phyloP scores from a whole-genome alignment of 2,888 invertebrate species.

The Cyclophora albipunctata region DNA sequence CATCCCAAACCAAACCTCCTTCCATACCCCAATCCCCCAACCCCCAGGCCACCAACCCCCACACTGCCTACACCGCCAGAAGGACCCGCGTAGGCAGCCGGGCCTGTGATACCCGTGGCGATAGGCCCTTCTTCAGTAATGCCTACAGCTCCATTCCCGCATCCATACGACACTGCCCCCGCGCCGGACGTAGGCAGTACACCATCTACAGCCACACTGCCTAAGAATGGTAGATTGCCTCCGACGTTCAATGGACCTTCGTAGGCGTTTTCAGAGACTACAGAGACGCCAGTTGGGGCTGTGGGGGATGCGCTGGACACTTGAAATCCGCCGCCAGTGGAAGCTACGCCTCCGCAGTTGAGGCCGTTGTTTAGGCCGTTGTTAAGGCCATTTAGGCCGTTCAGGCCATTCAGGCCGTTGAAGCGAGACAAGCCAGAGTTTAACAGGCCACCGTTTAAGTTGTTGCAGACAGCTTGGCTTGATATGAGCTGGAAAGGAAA shows the following conservation, averaged over 20 bases:
- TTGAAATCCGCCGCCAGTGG: constrained; percentile 18
- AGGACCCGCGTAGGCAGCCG: no score
- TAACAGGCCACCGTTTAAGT: no score
- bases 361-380: constrained; percentile 1
- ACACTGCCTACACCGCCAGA: no score
- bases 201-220: constrained; percentile 18
- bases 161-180: constrained; percentile 18
- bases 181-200: constrained; percentile 15
- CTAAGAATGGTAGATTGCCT: constrained; percentile 21
- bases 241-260: constrained; percentile 16
- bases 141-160: constrained; percentile 20
- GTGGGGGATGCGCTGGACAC: constrained; percentile 19
- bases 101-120: constrained; percentile 9
- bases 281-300: constrained; percentile 17
- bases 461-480: not conserved
- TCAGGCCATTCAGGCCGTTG: constrained; percentile 1
- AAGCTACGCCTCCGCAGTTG: constrained; percentile 9
- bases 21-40: no score
- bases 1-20: no score
- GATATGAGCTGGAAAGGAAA: not conserved
- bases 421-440: not conserved
- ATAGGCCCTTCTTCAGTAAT: constrained; percentile 18
- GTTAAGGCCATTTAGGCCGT: constrained; percentile 1
- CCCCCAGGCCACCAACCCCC: no score
- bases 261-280: constrained; percentile 19